phyloP scores from a whole-genome alignment of 92 coral and sea anemone species.

The Paragorgia papillata region DNA sequence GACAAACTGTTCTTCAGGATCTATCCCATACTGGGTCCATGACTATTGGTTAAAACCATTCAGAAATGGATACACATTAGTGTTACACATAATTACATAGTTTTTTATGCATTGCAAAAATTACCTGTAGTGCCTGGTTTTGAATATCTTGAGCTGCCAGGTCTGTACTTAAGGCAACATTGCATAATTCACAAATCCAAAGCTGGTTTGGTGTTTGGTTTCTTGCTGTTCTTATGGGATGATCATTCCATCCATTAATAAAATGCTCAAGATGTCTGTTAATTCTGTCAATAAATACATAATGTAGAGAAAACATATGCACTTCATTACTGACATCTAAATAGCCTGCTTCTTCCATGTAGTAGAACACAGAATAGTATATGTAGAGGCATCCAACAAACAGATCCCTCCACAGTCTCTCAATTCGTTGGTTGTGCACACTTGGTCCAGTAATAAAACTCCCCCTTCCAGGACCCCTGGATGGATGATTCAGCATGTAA shows the following conservation, averaged over 20 bases:
- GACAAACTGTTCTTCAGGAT: background rate
- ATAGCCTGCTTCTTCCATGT: slow-evolving; percentile 14
- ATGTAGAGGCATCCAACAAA: no score
- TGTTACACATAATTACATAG: no score
- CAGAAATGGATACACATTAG: no score
- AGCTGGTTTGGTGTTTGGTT: slow-evolving; percentile 17
- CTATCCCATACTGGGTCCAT: no score
- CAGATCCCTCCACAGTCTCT: no score
- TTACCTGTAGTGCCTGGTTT: background rate
- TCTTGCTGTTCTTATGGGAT: slow-evolving; percentile 13
- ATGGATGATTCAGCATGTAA: slow-evolving; percentile 25
- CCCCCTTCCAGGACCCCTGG: background rate
- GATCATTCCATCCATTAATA: slow-evolving; percentile 18
- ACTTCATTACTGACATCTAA: background rate
- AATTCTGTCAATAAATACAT: background rate
- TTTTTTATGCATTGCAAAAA: no score
- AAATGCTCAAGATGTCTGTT: slow-evolving; percentile 12
- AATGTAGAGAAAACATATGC: slow-evolving; percentile 19
- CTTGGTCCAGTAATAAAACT: slow-evolving; percentile 21
- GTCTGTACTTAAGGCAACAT: no score
- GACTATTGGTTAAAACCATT: no score
- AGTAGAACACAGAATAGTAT: no score
- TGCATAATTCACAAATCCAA: background rate
- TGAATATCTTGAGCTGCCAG: no score
- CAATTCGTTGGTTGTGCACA: no score